A percentile compares a stretch with the other conserved stretches of the same genome.
Evolutionary conservation across 2,113 vertebrate genomes (phyloP).

Genomic region (Ondatra zibethicus): DNA sequence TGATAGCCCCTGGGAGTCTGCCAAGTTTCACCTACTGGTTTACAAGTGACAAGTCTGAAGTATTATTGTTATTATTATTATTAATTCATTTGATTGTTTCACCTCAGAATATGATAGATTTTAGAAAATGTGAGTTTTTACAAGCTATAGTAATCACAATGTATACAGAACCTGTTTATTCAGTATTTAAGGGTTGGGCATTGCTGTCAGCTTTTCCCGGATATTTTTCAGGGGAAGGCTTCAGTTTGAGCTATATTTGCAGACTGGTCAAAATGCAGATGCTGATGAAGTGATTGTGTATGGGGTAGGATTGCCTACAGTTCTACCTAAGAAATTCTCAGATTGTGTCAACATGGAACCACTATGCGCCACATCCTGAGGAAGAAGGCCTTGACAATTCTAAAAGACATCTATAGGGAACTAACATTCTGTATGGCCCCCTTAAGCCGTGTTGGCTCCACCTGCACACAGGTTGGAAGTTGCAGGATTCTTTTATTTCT

Average conservation of each 20-base stretch:
- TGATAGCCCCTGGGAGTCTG: constrained; percentile 86
- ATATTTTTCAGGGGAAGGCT: neutral
- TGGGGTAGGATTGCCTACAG: neutral
- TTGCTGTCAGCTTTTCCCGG: neutral
- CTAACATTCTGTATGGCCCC: neutral
- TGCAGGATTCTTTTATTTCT: neutral
- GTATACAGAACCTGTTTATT: neutral
- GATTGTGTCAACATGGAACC: neutral
- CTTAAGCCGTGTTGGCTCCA: neutral
- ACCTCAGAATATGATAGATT: neutral
- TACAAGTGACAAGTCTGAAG: constrained; percentile 63
- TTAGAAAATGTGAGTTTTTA: neutral
- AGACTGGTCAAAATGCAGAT: neutral
- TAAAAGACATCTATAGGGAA: neutral
- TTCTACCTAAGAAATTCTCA: neutral
- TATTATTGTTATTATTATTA: neutral
- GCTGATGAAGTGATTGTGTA: neutral
- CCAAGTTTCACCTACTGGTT: constrained; percentile 75
- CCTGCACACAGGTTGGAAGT: neutral
- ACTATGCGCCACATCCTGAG: neutral
- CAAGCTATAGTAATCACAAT: neutral
- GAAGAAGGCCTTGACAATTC: neutral
- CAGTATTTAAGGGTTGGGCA: neutral
- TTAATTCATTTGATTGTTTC: constrained; percentile 12
- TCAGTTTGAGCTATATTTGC: neutral